Evolutionary conservation across 2,888 invertebrate genomes (phyloP).

Genomic region (Plagodis pulveraria): DNA sequence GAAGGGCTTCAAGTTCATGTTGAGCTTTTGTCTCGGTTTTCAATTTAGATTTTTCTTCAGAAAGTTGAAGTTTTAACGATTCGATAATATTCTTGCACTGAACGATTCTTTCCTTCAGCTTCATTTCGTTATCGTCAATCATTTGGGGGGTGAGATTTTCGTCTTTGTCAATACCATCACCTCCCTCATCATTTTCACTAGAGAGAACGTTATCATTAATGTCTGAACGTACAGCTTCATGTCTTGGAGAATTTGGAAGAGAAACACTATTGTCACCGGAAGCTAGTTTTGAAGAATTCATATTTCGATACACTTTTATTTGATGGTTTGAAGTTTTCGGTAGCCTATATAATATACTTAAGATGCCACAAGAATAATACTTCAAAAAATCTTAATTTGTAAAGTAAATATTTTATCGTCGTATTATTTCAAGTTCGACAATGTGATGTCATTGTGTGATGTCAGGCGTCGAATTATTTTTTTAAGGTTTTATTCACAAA

Average conservation of each 20-base stretch:
- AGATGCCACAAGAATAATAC: too few relatives aligned
- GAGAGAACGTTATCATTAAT: slow-evolving; percentile 1
- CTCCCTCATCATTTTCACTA: slow-evolving; percentile 18
- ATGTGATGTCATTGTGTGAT: too few relatives aligned
- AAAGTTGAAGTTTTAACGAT: slow-evolving; percentile 69
- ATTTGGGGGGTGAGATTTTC: slow-evolving; percentile 49
- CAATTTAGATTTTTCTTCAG: slow-evolving; percentile 68
- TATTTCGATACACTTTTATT: slow-evolving; percentile 23
- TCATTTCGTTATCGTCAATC: slow-evolving; percentile 64
- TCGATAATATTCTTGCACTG: slow-evolving; percentile 72
- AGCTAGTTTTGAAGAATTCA: slow-evolving; percentile 53
- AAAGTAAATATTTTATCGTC: too few relatives aligned
- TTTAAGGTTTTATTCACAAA: too few relatives aligned
- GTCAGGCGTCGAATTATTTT: too few relatives aligned
- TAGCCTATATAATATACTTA: too few relatives aligned
- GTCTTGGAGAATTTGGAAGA: slow-evolving; percentile 35
- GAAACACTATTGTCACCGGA: slow-evolving; percentile 57
- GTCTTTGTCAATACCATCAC: slow-evolving; percentile 22
- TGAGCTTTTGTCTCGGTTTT: slow-evolving; percentile 52
- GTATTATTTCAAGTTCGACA: too few relatives aligned
- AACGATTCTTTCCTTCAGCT: slow-evolving; percentile 69
- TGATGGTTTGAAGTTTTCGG: too few relatives aligned
- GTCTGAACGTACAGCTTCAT: slow-evolving; percentile 9
- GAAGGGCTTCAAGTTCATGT: slow-evolving; percentile 9
- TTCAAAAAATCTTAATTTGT: too few relatives aligned